These are phyloP conservation scores for Merluccius polli DNA, from an alignment of 2,797 vertebrate species.

Conservation along the genomic window DNA sequence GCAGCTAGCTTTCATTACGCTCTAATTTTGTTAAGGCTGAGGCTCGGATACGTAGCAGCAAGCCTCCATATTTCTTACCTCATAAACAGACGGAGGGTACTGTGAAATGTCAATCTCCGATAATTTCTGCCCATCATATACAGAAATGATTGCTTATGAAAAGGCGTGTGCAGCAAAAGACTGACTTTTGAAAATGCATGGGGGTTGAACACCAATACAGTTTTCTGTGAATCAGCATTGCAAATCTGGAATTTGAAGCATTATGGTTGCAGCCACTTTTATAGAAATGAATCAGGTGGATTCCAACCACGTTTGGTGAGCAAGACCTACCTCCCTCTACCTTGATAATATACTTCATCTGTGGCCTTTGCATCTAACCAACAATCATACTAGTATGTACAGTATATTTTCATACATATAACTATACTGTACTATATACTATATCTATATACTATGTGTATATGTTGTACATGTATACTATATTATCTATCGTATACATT, in stretches of 20 bases:
- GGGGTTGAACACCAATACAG: slow-evolving; percentile 10
- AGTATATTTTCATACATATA: background rate
- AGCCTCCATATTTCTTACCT: slow-evolving; percentile 12
- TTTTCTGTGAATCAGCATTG: slow-evolving; percentile 22
- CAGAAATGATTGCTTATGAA: slow-evolving; percentile 15
- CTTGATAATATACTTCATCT: too few species aligned
- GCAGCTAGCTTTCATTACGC: slow-evolving; percentile 49
- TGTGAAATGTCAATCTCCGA: background rate
- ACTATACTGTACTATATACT: background rate
- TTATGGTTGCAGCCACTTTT: slow-evolving; percentile 27
- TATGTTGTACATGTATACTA: background rate
- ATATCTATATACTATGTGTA: background rate
- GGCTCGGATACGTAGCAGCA: slow-evolving; percentile 16
- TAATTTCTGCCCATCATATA: background rate
- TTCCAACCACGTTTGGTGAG: background rate
- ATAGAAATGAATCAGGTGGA: slow-evolving; percentile 4
- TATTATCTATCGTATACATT: background rate
- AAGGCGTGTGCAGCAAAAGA: background rate
- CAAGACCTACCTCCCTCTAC: background rate
- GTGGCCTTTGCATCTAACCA: too few species aligned
- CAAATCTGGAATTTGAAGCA: slow-evolving; percentile 11
- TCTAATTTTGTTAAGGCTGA: slow-evolving; percentile 47
- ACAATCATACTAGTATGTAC: background rate
- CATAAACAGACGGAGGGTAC: background rate
- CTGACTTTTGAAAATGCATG: slow-evolving; percentile 17